Percentiles rank a stretch among this genome's conserved stretches.
Evolutionary conservation across 2,888 invertebrate species (phyloP).

Genomic region (Drosophila fungiperda): DNA sequence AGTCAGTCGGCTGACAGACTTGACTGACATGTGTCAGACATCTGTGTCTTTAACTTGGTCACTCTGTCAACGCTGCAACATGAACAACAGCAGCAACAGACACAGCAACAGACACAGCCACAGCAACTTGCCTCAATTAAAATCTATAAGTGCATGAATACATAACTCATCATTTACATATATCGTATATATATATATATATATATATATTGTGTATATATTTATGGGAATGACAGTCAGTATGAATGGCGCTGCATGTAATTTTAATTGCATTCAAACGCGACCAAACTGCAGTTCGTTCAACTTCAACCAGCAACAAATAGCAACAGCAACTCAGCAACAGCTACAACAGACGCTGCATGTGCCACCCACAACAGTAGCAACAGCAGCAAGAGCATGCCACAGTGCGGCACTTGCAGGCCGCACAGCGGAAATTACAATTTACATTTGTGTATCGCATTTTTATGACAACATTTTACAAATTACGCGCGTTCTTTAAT

Average conservation of each 20-base stretch:
- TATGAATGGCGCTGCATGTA: slow-evolving; percentile 58
- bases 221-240: slow-evolving; percentile 48
- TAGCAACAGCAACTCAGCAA: slow-evolving; percentile 10
- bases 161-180: slow-evolving; percentile 21
- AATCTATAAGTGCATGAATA: slow-evolving; percentile 59
- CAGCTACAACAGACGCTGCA: slow-evolving; percentile 7
- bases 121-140: slow-evolving; percentile 72
- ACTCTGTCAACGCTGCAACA: slow-evolving; percentile 66
- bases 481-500: slow-evolving; percentile 51
- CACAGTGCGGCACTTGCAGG: slow-evolving; percentile 31
- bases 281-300: slow-evolving; percentile 69
- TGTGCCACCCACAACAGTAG: slow-evolving; percentile 27
- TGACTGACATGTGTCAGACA: slow-evolving; percentile 73
- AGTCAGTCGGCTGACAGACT: slow-evolving; percentile 66
- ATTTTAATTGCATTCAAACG: slow-evolving; percentile 79
- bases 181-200: neutral
- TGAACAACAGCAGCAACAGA: slow-evolving; percentile 5
- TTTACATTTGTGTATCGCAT: slow-evolving; percentile 62
- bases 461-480: slow-evolving; percentile 63
- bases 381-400: slow-evolving; percentile 18
- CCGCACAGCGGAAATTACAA: slow-evolving; percentile 64
- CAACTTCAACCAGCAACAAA: slow-evolving; percentile 52
- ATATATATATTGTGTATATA: neutral
- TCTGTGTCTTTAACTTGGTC: slow-evolving; percentile 78
- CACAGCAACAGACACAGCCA: slow-evolving; percentile 33